These are phyloP conservation scores for Heliconius erato DNA, from an alignment of 2,888 invertebrate species.

Conservation along the genomic window DNA sequence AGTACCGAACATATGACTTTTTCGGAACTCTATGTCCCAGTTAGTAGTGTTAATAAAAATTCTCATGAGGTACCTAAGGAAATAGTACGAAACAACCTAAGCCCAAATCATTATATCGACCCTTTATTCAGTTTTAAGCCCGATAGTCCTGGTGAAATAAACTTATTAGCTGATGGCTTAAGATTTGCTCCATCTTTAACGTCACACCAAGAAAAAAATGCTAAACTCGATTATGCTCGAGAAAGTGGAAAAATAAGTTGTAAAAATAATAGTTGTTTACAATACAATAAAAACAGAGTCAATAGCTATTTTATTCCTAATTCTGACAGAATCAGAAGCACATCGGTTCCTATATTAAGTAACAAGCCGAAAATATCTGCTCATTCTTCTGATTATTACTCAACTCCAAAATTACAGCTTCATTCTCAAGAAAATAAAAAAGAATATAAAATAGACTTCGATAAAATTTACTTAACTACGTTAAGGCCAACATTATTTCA, in stretches of 20 bases:
- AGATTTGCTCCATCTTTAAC: conserved; percentile 67
- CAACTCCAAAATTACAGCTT: background rate
- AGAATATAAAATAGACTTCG: conserved; percentile 60
- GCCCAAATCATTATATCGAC: conserved; percentile 81
- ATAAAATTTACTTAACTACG: conserved; percentile 73
- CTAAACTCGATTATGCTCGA: conserved; percentile 64
- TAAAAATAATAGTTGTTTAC: conserved; percentile 60
- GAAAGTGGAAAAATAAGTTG: conserved; percentile 64
- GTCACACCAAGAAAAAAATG: conserved; percentile 51
- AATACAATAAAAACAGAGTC: conserved; percentile 48
- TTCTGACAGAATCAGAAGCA: conserved; percentile 44
- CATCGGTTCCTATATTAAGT: conserved; percentile 51
- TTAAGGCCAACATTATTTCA: conserved; percentile 66
- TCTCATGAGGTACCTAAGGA: conserved; percentile 57
- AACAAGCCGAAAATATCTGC: conserved; percentile 81
- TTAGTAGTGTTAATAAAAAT: conserved; percentile 56
- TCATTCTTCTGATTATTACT: conserved; percentile 67
- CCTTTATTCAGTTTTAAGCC: conserved; percentile 90
- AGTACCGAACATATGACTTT: conserved; percentile 71
- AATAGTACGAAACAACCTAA: conserved; percentile 49
- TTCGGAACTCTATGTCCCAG: conserved; percentile 75
- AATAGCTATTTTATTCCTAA: conserved; percentile 51
- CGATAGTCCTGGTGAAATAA: conserved; percentile 90
- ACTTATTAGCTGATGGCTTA: conserved; percentile 87
- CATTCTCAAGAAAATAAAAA: conserved; percentile 18